Evolutionary conservation across 1,140 invertebrate genomes (phyloP), one percentile per base, ranked within the genome.

Genomic region (Trialeurodes vaporariorum): DNA sequence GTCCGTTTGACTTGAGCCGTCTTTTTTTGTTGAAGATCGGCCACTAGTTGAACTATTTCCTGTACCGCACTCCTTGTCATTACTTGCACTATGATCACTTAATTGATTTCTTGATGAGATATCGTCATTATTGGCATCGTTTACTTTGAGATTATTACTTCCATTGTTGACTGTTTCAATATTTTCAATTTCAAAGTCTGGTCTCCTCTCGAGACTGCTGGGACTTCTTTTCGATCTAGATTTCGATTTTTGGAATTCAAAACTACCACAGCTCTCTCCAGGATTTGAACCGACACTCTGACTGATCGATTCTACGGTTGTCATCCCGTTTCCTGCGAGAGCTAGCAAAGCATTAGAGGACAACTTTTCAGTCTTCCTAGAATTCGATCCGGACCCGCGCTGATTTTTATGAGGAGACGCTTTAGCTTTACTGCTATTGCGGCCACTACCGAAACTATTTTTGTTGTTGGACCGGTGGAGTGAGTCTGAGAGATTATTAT

Each of bases 201-300:
- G 22, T 22, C 62, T 65, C 68, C 63, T 66, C 21, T 72, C 63
- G 27, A 68, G 34, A 17, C 34, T 65, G 49, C 67, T 71, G 1
- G 27, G 12, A 26, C 21, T 61, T 17, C 69, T 49, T 64, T 69
- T 68, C n/a, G 22, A 61, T 65, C 61, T 27, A 34, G 63, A 27
- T 63, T 64, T 65, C 25, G 63, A 58, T 49, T 66, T 61, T 67
- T 71, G 74, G 71, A 84, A 86, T 71, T 86, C 84, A 70, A 86
- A 86, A 75, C 84, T 85, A n/a, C 82, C 83, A 75, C 84, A 86
- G 65, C 81, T 84, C 66, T 86, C 84, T 21, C 83, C 84, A 67
- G 81, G 79, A 71, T 80, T 79, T 40, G 78, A 77, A 21, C n/a
- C 64, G 24, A 24, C 34, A 49, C 34, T 49, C 17, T 49, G 34